Evolutionary conservation across 2,113 vertebrate genomes (phyloP).

Genomic region (Megaleporinus macrocephalus): DNA sequence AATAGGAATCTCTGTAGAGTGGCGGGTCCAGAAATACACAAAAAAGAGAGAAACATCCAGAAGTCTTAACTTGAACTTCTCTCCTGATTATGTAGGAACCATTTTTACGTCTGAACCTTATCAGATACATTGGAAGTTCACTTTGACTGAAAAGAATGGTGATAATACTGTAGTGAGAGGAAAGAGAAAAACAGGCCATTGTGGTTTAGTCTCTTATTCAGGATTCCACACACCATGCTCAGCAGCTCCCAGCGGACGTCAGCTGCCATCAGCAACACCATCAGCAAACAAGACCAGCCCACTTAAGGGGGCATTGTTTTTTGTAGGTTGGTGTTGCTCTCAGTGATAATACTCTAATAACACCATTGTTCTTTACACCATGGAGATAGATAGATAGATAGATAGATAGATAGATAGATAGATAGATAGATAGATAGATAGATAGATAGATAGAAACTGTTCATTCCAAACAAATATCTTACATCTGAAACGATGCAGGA

Average conservation of each 20-base stretch:
- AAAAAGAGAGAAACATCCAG: too few species aligned
- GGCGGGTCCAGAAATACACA: too few species aligned
- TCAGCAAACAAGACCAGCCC: conserved; percentile 55
- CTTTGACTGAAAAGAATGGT: background rate
- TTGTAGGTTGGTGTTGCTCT: conserved; percentile 24
- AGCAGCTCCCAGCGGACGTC: conserved; percentile 49
- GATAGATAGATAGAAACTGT: too few species aligned
- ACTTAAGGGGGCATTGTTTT: conserved; percentile 50
- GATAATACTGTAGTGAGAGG: background rate
- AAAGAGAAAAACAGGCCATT: conserved; percentile 20
- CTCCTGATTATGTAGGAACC: too few species aligned
- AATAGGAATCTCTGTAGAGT: too few species aligned
- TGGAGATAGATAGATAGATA: background rate
- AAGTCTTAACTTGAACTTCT: too few species aligned
- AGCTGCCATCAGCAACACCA: conserved; percentile 59
- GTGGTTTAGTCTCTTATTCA: conserved; percentile 52
- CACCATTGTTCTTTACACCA: conserved; percentile 28
- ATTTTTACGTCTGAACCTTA: background rate
- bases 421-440: too few species aligned
- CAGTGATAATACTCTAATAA: conserved; percentile 11
- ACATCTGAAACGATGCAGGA: too few species aligned
- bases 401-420: background rate
- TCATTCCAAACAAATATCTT: too few species aligned
- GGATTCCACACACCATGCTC: conserved; percentile 58
- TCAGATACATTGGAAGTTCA: background rate